Conservation (phyloP, 2,888 invertebrate species). For the Mycalesis mineus region DNA sequence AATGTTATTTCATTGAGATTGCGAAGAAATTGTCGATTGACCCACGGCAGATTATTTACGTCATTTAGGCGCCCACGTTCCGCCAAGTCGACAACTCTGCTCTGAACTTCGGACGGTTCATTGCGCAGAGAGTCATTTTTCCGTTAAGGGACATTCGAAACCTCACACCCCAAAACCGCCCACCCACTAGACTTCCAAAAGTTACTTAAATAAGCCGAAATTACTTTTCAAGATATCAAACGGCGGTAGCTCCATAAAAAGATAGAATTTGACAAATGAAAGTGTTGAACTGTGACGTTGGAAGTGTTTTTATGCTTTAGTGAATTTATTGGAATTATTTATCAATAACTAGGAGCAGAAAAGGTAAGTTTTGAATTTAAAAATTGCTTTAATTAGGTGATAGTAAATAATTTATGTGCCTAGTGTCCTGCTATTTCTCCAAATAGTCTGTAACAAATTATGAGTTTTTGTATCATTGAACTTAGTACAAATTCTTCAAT, state of each 20-base stretch:
- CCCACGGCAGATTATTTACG: constrained; percentile 37
- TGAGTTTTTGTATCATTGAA: no score
- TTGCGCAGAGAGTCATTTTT: constrained; percentile 45
- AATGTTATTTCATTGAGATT: no score
- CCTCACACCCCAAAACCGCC: constrained; percentile 32
- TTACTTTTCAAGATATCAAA: constrained; percentile 16
- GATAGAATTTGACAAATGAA: neutral
- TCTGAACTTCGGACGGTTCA: constrained; percentile 36
- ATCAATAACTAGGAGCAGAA: no score
- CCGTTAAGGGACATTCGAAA: constrained; percentile 39
- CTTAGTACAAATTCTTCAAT: no score
- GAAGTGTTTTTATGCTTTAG: neutral
- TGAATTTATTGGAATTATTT: neutral
- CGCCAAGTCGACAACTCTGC: constrained; percentile 45
- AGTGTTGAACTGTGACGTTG: no score
- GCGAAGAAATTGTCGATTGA: no score
- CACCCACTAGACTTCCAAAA: constrained; percentile 37
- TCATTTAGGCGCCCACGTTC: constrained; percentile 43
- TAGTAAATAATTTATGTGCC: no score
- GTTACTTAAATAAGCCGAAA: constrained; percentile 13
- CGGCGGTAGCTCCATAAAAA: constrained; percentile 5
- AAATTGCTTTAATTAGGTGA: no score
- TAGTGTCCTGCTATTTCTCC: no score
- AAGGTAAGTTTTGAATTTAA: no score
- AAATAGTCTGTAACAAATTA: no score